Conservation (phyloP, 1,140 invertebrate genomes). For the Diprion similis region DNA sequence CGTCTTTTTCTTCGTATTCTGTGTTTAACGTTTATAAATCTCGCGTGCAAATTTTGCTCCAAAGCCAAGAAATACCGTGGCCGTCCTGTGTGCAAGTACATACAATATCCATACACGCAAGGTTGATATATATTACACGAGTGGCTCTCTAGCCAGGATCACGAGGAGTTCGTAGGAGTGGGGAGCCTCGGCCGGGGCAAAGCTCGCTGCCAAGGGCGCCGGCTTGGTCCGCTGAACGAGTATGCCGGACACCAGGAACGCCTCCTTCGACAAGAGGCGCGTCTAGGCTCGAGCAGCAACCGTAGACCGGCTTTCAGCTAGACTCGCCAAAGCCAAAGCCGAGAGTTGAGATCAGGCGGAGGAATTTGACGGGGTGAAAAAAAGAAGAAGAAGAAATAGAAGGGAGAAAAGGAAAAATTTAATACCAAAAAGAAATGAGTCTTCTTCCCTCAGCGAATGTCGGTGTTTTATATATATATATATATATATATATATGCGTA, state of each 20-base stretch:
- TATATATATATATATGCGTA: too few relatives aligned
- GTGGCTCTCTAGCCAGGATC: neutral
- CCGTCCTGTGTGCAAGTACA: too few relatives aligned
- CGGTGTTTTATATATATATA: too few relatives aligned
- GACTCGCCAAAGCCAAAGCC: neutral
- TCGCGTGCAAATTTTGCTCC: too few relatives aligned
- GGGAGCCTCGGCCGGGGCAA: slow-evolving; percentile 28
- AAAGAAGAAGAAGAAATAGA: neutral
- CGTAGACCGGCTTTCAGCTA: neutral
- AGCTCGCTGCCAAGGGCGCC: slow-evolving; percentile 42
- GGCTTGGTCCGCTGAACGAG: slow-evolving; percentile 30
- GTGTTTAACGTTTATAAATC: too few relatives aligned
- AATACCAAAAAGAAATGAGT: too few relatives aligned
- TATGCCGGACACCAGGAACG: slow-evolving; percentile 22
- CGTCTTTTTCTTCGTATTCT: too few relatives aligned
- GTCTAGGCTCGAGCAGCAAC: neutral
- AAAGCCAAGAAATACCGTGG: neutral
- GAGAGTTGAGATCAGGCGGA: neutral
- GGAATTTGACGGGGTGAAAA: neutral
- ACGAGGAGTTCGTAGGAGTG: neutral
- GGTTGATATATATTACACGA: slow-evolving; percentile 1
- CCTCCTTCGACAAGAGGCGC: slow-evolving; percentile 12
- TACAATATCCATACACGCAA: neutral
- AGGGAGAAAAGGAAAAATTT: too few relatives aligned
- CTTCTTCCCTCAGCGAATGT: too few relatives aligned